phyloP scores from a whole-genome alignment of 2,113 vertebrate species.

The Micronycteris hirsuta region DNA sequence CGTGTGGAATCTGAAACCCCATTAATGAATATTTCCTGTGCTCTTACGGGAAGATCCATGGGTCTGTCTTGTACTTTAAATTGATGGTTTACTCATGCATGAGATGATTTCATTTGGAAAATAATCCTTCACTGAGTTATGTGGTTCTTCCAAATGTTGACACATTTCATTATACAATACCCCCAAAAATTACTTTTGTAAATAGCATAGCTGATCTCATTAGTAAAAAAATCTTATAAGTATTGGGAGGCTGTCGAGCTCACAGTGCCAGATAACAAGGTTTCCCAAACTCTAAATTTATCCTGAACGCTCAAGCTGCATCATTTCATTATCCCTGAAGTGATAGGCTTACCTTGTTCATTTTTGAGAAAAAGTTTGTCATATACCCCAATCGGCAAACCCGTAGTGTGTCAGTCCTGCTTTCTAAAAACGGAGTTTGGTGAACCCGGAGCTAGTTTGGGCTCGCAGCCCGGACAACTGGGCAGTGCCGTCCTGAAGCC shows the following conservation, averaged over 20 bases:
- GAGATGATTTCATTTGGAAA: neutral
- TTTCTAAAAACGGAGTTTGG: neutral
- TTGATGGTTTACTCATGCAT: neutral
- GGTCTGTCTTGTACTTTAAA: neutral
- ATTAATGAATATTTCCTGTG: neutral
- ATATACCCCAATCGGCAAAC: neutral
- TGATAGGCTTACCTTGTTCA: neutral
- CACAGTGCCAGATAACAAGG: neutral
- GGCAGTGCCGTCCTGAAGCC: fast-evolving
- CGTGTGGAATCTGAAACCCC: neutral
- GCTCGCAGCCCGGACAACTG: neutral
- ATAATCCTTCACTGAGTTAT: neutral
- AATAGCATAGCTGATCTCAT: neutral
- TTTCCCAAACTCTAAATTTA: neutral
- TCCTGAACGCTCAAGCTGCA: neutral
- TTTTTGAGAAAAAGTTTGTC: neutral
- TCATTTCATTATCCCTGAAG: neutral
- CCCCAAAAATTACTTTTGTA: neutral
- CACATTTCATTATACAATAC: neutral
- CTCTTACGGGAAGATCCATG: neutral
- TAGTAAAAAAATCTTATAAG: neutral
- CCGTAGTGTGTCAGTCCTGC: neutral
- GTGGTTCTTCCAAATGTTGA: neutral
- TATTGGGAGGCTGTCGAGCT: neutral
- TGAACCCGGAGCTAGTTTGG: neutral